phyloP scores from a whole-genome alignment of 2,797 vertebrate species.

The Taeniopygia guttata region DNA sequence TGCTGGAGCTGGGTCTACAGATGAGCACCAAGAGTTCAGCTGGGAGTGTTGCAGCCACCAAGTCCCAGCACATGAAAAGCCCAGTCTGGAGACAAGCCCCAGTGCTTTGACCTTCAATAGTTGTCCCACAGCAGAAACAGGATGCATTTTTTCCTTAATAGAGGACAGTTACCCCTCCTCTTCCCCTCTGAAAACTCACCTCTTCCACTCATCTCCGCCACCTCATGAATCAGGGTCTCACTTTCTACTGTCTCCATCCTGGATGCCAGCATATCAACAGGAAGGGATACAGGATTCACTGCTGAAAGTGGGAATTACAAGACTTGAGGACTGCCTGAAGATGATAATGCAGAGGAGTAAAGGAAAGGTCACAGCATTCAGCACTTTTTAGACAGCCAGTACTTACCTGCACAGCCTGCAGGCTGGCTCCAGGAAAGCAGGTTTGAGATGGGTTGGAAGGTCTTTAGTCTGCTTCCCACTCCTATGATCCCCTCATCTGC shows the following conservation, averaged over 20 bases:
- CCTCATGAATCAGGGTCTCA: not conserved
- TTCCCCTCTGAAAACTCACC: constrained; percentile 16
- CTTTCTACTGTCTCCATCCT: not conserved
- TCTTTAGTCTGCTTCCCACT: not conserved
- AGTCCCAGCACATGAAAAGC: not conserved
- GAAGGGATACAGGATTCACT: not conserved
- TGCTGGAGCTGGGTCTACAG: not conserved
- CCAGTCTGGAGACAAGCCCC: not conserved
- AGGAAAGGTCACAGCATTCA: not conserved
- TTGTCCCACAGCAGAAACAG: not conserved
- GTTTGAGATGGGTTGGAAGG: not conserved
- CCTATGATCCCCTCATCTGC: not conserved
- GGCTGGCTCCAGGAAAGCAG: not conserved
- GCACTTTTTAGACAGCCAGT: not conserved
- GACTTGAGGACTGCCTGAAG: not conserved
- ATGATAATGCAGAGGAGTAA: not conserved
- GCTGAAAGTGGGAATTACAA: not conserved
- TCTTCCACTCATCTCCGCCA: not conserved
- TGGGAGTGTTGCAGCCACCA: not conserved
- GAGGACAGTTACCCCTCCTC: not conserved
- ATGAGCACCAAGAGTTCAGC: not conserved
- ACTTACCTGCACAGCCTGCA: not conserved
- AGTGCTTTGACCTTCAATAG: not conserved
- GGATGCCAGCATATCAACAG: not conserved
- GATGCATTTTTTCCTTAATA: not conserved